Percentiles rank a stretch among this genome's conserved stretches.
phyloP scores from a whole-genome alignment of 2,113 vertebrate genomes.

The Petroica traversi region DNA sequence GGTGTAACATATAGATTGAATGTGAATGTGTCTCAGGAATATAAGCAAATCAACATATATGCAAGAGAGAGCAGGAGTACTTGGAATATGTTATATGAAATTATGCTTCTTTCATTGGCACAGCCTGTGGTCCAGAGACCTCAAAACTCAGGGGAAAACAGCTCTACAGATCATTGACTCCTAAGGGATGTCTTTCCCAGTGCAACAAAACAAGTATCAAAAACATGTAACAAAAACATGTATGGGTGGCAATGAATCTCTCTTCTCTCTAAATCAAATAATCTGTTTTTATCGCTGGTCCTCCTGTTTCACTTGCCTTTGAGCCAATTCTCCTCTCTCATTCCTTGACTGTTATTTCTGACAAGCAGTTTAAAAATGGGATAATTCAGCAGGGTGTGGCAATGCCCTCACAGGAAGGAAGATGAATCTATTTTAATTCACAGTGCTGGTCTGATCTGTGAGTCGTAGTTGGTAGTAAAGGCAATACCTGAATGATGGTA shows the following conservation, averaged over 20 bases:
- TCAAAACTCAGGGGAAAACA: not conserved
- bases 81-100: not conserved
- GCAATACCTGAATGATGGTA: constrained; percentile 23
- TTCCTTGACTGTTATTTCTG: not conserved
- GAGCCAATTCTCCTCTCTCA: not conserved
- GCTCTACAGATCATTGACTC: not conserved
- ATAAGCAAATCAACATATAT: accelerated
- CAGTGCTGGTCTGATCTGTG: not conserved
- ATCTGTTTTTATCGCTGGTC: not conserved
- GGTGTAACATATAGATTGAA: not conserved
- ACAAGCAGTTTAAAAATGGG: not conserved
- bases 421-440: not conserved
- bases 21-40: not conserved
- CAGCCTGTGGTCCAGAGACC: not conserved
- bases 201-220: not conserved
- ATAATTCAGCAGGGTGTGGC: not conserved
- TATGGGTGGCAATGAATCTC: not conserved
- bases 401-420: not conserved
- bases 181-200: not conserved
- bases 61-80: not conserved
- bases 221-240: not conserved
- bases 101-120: not conserved
- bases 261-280: not conserved
- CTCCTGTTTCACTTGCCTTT: not conserved
- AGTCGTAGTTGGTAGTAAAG: not conserved